Percentiles rank a stretch among this genome's conserved stretches.
phyloP scores from a whole-genome alignment of 1,140 invertebrate genomes.

The Musca domestica region DNA sequence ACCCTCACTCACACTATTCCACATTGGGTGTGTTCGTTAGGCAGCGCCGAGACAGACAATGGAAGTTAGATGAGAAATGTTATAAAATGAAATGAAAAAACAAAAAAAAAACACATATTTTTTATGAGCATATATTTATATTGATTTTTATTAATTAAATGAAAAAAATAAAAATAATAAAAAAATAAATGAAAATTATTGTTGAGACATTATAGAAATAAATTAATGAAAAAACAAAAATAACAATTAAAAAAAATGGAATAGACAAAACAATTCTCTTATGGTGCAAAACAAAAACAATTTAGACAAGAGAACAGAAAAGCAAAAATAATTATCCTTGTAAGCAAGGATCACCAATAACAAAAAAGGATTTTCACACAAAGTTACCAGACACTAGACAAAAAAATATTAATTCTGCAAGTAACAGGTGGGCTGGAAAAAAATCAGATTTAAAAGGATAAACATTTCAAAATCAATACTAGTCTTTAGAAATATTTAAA shows the following conservation, averaged over 20 bases:
- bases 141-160: conserved; percentile 16
- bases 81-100: not conserved
- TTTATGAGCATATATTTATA: conserved; percentile 22
- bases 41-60: not conserved
- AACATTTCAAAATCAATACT: too few relatives aligned
- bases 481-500: too few relatives aligned
- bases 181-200: conserved; percentile 13
- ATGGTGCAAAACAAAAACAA: conserved; percentile 15
- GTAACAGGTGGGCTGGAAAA: too few relatives aligned
- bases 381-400: not conserved
- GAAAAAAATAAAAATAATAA: conserved; percentile 19
- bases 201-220: conserved; percentile 18
- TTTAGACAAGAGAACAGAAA: not conserved
- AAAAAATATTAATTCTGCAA: conserved; percentile 1
- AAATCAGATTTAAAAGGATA: too few relatives aligned
- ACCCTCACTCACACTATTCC: not conserved
- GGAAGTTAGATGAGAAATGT: not conserved
- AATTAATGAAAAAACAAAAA: not conserved
- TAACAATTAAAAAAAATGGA: not conserved
- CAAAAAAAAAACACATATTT: conserved; percentile 16
- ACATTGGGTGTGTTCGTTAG: too few relatives aligned
- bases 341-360: not conserved
- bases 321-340: not conserved
- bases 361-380: not conserved
- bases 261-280: not conserved